Base-by-base conservation (phyloP, 2,113 vertebrate genomes). In the Oncorhynchus keta region DNA sequence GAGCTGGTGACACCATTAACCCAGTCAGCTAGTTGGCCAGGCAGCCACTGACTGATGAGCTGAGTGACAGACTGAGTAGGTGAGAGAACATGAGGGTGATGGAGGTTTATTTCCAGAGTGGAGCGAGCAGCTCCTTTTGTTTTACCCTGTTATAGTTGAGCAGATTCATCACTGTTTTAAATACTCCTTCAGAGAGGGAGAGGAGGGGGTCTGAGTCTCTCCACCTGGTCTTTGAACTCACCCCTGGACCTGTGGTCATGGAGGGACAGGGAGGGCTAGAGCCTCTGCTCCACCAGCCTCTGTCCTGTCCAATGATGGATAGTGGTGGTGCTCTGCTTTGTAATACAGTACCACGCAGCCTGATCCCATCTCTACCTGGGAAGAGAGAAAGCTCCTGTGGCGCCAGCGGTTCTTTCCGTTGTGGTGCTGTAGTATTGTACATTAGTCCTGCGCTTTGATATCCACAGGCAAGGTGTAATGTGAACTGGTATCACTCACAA, bases 301-400 rank as follows among this genome's bases (percentile, higher is more conserved):
- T 67, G 75, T 32, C 67, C 70, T 18, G 35, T 32, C 22, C 55
- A 68, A 7, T 86, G 88, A 88, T 85, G 85, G 85, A 88, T 88
- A 7, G 66, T 6, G 48, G 68, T 11, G 71, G 73, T 77, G 70
- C 48, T 26, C 24, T 65, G 69, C 59, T 55, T 39, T 72, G 35
- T 51, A 81, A 81, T 79, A 12, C 51, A 62, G 59, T 22, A 30
- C 9, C 62, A 65, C 3, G 0, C 62, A 65, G 62, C 5, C 62
- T 22, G n/a, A 9, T 12, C 4, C 62, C 28, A 9, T 26, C 66
- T 30, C 5, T 18, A 14, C 66, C 30, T 30, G 24, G 45, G 65
- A 59, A 72, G 75, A 55, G 51, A 67, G 79, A 81, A 75, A 35
- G 30, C 83, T 84, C 72, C 81, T 81, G 74, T 61, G 80, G 48